Base-by-base conservation (phyloP, 2,888 invertebrate genomes). In the Anticlea derivata region DNA sequence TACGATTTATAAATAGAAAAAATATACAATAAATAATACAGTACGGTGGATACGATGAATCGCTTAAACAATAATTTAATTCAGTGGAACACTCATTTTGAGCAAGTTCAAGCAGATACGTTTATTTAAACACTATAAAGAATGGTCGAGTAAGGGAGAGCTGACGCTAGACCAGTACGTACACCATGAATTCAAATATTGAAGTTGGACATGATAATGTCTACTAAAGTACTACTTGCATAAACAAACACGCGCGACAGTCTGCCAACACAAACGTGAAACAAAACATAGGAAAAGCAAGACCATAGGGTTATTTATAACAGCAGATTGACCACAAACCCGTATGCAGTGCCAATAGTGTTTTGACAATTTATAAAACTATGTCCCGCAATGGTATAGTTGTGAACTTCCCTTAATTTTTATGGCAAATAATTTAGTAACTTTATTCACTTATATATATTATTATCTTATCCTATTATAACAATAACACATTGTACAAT, bases 1-100 rank as follows among this genome's bases (percentile, higher is more conserved):
- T 83, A 85, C 79, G 67, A 73, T 78, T 78, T 76, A 84, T 82
- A 82, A 81, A 86, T 86, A 86, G 75, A 86, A 78, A 57, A 81
- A 81, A 76, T 80, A 78, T 73, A 77, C 62, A 74, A 74, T 82
- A 83, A 67, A 60, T 64, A 66, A 66, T 73, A 83, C 84, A 86
- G 86, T 87, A 83, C 84, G 86, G 86, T 87, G 86, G 86, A 81
- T 79, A 73, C 44, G 31, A 24, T 65, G 58, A 65, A 71, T 73
- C 70, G 71, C 72, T 74, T 71, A 77, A 70, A 78, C 50, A 60
- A 52, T 49, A 54, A 46, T 44, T 67, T 64, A 65, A 20, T 34
- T 63, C 58, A 45, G 39, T 49, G 44, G 59, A 68, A 75, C 69
- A 78, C 68, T 73, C 70, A 56, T 63, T 60, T 86, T 87, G 86